phyloP scores from a whole-genome alignment of 2,797 vertebrate species.

The Chrosomus eos region DNA sequence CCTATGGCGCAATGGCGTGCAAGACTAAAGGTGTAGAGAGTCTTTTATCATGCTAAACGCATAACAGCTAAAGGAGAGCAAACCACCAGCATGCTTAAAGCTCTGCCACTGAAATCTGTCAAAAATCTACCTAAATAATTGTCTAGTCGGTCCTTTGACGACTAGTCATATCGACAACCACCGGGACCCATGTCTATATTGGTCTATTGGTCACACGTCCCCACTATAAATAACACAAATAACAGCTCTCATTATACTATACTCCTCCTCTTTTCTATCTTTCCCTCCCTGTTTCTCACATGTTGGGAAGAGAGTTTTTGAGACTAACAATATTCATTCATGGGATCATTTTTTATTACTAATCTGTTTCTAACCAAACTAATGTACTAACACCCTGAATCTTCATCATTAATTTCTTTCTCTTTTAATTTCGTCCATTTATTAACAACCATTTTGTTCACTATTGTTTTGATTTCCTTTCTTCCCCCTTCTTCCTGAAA shows the following conservation, averaged over 20 bases:
- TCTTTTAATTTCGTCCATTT: constrained; percentile 93
- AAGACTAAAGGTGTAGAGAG: background rate
- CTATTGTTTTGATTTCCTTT: constrained; percentile 99
- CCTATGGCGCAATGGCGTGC: background rate
- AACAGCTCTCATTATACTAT: constrained; percentile 8
- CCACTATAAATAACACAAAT: background rate
- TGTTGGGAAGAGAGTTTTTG: constrained; percentile 83
- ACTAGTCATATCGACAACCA: background rate
- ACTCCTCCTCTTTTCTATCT: constrained; percentile 65
- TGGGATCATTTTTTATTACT: constrained; percentile 89
- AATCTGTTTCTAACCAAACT: constrained; percentile 90
- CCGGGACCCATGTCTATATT: background rate
- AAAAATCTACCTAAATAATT: background rate
- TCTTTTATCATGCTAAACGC: background rate
- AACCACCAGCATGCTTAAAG: background rate
- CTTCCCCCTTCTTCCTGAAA: constrained; percentile 79
- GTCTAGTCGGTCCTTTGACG: background rate
- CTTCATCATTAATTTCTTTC: constrained; percentile 90
- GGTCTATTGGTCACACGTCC: background rate
- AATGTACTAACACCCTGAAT: constrained; percentile 99
- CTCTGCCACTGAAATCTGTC: background rate
- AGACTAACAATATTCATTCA: constrained; percentile 95
- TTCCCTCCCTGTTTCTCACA: constrained; percentile 78
- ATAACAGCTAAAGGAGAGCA: background rate
- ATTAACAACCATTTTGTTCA: constrained; percentile 90